Base-by-base conservation (phyloP, 2,797 vertebrate genomes). In the Notolepis coatsorum region DNA sequence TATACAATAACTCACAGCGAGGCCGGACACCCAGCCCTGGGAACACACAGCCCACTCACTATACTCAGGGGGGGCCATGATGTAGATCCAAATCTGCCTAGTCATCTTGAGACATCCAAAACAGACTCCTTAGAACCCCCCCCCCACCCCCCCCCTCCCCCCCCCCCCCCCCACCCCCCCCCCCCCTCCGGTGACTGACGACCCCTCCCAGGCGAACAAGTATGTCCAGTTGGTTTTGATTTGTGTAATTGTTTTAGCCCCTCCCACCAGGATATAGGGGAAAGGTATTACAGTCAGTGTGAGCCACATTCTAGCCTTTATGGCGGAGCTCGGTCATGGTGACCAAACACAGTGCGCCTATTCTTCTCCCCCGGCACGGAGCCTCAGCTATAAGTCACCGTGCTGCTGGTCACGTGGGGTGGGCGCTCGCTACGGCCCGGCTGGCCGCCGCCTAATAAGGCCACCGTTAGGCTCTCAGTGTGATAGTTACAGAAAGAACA, bases 311-410 rank as follows among this genome's bases (percentile, higher is more conserved):
- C 80, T 59, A 60, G 62, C 65, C 69, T 88, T 88, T 85, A 74
- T 72, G 41, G 37, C 42, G 8, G 8, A 64, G 45, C 61, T 52
- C 42, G 68, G 80, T 80, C 87, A 50, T 76, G 87, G 85, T 73
- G 86, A 87, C 82, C 73, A 61, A 78, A 79, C 77, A 68, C 68
- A 80, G 77, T 67, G 31, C 58, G 80, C 55, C 74, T 52, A 78
- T 84, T 87, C 84, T 67, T 51, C 78, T 86, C 84, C 48, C 86
- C 48, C 86, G 85, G 79, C n/a, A n/a, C 18, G 61, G 87, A 68
- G 71, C 65, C 49, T 77, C 77, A 33, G 31, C 82, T 74, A 75
- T 88, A 85, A 84, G 65, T 87, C 80, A 75, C 70, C 61, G 61
- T 42, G 71, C 59, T 25, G 18, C 17, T 39, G 69, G 77, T 77